Percentiles rank a stretch among this genome's conserved stretches.
Evolutionary conservation across 2,888 invertebrate genomes (phyloP).

Genomic region (Scaptomyza reducta): DNA sequence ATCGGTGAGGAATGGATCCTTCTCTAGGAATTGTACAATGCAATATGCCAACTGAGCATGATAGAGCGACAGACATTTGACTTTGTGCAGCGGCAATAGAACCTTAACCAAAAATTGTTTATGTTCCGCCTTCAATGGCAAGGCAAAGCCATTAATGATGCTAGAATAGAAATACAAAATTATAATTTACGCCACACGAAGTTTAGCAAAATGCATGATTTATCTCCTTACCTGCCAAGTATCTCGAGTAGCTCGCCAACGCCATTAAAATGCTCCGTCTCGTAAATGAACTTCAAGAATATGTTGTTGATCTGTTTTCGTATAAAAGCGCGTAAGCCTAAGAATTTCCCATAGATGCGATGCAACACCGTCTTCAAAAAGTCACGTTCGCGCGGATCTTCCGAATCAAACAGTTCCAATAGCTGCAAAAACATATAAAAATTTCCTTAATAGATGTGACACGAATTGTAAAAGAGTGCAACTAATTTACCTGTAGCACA

Average conservation of each 20-base stretch:
- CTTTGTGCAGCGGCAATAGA: slow-evolving; percentile 97
- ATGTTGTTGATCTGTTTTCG: slow-evolving; percentile 99
- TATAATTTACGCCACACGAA: neutral
- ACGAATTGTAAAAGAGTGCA: neutral
- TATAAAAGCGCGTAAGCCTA: slow-evolving; percentile 97
- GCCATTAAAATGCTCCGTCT: slow-evolving; percentile 99
- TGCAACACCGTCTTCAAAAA: slow-evolving; percentile 99
- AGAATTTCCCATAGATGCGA: slow-evolving; percentile 98
- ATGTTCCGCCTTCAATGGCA: slow-evolving; percentile 99
- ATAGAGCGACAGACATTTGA: slow-evolving; percentile 97
- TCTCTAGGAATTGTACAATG: slow-evolving; percentile 99
- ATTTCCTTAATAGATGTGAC: neutral
- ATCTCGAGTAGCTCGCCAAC: slow-evolving; percentile 98
- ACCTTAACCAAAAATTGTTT: slow-evolving; percentile 98
- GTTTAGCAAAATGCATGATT: rapidly evolving
- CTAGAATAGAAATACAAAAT: slow-evolving; percentile 85
- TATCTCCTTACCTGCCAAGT: slow-evolving; percentile 89
- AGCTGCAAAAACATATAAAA: slow-evolving; percentile 86
- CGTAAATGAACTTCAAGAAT: slow-evolving; percentile 98
- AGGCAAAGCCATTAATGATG: slow-evolving; percentile 99
- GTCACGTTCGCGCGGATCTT: slow-evolving; percentile 98
- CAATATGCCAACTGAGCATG: slow-evolving; percentile 99
- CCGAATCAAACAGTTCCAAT: slow-evolving; percentile 97
- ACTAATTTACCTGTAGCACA: slow-evolving; percentile 90
- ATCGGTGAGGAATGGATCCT: slow-evolving; percentile 97